Evolutionary conservation across 2,888 invertebrate species (phyloP).

Genomic region (Limenitis camilla): DNA sequence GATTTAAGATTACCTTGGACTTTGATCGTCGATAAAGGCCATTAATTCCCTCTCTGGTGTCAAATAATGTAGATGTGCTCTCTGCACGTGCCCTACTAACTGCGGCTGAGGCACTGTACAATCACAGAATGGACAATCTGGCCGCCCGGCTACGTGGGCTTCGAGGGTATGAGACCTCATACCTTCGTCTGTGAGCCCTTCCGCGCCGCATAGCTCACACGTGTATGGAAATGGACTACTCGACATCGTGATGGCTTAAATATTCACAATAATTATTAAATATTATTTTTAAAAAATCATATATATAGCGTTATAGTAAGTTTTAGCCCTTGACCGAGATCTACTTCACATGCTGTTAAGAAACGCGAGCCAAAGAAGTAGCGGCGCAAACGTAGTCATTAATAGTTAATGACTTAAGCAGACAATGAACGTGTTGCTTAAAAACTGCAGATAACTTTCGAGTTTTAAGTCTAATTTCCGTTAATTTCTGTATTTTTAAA

Average conservation of each 20-base stretch:
- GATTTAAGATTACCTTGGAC: conserved; percentile 57
- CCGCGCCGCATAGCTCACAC: conserved; percentile 90
- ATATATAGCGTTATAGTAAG: not conserved
- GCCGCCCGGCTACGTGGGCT: conserved; percentile 85
- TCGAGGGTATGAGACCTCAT: conserved; percentile 86
- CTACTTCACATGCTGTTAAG: conserved; percentile 14
- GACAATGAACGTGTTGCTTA: conserved; percentile 10
- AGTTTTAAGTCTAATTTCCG: no score
- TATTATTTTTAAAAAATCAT: not conserved
- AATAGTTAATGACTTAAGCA: conserved; percentile 16
- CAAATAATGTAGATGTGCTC: conserved; percentile 87
- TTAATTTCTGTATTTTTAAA: no score
- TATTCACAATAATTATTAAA: not conserved
- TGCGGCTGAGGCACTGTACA: conserved; percentile 83
- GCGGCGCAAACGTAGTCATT: conserved; percentile 15
- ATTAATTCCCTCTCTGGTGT: conserved; percentile 86
- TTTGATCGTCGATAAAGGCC: conserved; percentile 85
- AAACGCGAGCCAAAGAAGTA: conserved; percentile 16
- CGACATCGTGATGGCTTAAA: conserved; percentile 42
- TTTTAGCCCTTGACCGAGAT: conserved; percentile 19
- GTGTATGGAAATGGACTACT: conserved; percentile 70
- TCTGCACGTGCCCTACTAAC: conserved; percentile 85
- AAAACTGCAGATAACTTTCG: conserved; percentile 1
- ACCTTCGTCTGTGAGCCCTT: conserved; percentile 84
- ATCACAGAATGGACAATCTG: conserved; percentile 89